These are phyloP conservation scores for Orientallactaga bullata DNA, from an alignment of 2,113 vertebrate species.

Conservation along the genomic window DNA sequence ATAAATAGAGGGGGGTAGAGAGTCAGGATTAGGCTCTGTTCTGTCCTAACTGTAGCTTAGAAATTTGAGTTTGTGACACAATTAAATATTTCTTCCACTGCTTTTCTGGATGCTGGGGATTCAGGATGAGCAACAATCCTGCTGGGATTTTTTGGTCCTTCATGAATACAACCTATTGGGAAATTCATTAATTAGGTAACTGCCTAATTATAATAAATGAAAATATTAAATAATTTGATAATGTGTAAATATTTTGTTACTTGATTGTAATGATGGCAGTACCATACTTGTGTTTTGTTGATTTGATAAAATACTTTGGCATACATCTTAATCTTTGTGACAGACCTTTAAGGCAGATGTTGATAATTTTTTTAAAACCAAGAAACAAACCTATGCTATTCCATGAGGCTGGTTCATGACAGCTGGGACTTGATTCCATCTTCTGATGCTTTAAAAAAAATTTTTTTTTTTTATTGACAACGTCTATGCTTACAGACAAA, in stretches of 20 bases:
- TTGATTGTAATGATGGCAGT: background rate
- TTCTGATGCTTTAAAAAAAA: too few species aligned
- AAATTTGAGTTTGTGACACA: background rate
- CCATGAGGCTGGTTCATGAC: background rate
- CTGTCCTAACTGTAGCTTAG: background rate
- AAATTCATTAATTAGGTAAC: background rate
- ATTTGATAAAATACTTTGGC: background rate
- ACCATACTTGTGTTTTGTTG: background rate
- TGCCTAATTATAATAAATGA: background rate
- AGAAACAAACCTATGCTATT: background rate
- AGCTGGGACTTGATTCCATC: background rate
- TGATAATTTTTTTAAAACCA: background rate
- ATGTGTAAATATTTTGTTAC: constrained; percentile 1
- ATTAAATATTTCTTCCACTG: background rate
- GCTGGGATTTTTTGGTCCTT: background rate
- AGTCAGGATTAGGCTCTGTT: background rate
- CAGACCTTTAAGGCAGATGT: background rate
- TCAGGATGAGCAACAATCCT: constrained; percentile 13
- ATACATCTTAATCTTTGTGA: background rate
- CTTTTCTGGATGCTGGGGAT: background rate
- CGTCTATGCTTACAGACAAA: too few species aligned
- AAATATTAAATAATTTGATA: constrained; percentile 7
- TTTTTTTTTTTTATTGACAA: too few species aligned
- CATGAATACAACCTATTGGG: background rate
- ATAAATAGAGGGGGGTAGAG: background rate